Evolutionary conservation across 2,113 vertebrate species (phyloP).

Genomic region (Tachysurus vachellii): DNA sequence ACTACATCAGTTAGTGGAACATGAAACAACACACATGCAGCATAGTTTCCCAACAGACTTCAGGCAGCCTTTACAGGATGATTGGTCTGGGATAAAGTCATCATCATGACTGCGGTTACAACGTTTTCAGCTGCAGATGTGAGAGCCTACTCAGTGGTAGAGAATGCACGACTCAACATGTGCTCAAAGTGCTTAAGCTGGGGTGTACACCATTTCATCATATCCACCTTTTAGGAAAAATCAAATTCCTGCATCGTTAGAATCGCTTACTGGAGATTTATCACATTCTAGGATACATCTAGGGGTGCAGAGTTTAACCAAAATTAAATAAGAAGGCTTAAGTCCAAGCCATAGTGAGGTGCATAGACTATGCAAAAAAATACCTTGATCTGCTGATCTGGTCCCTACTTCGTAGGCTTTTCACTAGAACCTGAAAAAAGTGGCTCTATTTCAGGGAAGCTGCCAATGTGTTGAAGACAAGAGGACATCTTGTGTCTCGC

Average conservation of each 20-base stretch:
- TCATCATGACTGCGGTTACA: slow-evolving; percentile 1
- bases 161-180: neutral
- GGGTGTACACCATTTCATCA: neutral
- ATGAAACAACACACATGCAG: neutral
- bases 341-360: too few relatives aligned
- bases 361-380: neutral
- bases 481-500: neutral
- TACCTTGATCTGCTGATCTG: neutral
- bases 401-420: neutral
- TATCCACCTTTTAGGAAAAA: neutral
- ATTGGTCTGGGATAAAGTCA: slow-evolving; percentile 14
- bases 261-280: neutral
- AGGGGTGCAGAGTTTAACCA: neutral
- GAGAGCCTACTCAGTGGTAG: neutral
- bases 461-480: neutral
- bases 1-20: neutral
- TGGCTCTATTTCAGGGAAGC: neutral
- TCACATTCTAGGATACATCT: neutral
- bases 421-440: neutral
- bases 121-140: slow-evolving; percentile 6
- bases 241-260: neutral
- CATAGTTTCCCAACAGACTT: slow-evolving; percentile 6
- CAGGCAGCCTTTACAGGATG: neutral
- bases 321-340: neutral
- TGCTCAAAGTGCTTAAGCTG: neutral